Base-by-base conservation (phyloP, 2,797 vertebrate species). In the Sphaeramia orbicularis region DNA sequence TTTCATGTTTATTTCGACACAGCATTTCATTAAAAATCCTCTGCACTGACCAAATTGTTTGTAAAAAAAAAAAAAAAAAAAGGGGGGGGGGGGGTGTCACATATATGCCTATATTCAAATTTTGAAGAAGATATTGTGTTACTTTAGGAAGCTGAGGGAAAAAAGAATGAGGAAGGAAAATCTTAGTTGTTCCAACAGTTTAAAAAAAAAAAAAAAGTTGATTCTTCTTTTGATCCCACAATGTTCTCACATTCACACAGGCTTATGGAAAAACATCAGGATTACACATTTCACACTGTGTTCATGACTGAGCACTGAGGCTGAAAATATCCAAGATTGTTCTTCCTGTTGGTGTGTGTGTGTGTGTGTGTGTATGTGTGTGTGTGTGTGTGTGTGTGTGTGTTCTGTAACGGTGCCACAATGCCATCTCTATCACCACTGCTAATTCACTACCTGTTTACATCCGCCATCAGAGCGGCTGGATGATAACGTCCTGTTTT, bases 401-500 rank as follows among this genome's bases (percentile, higher is more conserved):
- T n/a, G n/a, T n/a, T n/a, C n/a, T n/a, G n/a, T n/a, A n/a, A n/a
- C n/a, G n/a, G n/a, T n/a, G n/a, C 58, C 65, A 74, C 80, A 83
- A 74, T 76, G 78, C 38, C 82, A 70, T 72, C 66, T 83, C 58
- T 61, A 74, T 81, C 80, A 55, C 35, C 15, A 45, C 67, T 6
- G 66, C 75, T 85, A 59, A 75, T 72, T 83, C 74, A 80, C 77
- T 85, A 75, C 84, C 79, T 90, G 86, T 89, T 93, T 86, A 87
- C 84, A 64, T 67, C 66, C 71, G 75, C 49, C 53, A 56, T 64
- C 62, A 71, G 60, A 53, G 53, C 56, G 15, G 15, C 16, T 16
- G 51, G 63, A 67, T 62, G 38, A 81, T 85, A 63, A 44, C 11
- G n/a, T 86, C 82, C 75, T 71, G 82, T 83, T 81, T 74, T 75